Conservation (phyloP, 2,113 vertebrate genomes). For the Balaenoptera acutorostrata region DNA sequence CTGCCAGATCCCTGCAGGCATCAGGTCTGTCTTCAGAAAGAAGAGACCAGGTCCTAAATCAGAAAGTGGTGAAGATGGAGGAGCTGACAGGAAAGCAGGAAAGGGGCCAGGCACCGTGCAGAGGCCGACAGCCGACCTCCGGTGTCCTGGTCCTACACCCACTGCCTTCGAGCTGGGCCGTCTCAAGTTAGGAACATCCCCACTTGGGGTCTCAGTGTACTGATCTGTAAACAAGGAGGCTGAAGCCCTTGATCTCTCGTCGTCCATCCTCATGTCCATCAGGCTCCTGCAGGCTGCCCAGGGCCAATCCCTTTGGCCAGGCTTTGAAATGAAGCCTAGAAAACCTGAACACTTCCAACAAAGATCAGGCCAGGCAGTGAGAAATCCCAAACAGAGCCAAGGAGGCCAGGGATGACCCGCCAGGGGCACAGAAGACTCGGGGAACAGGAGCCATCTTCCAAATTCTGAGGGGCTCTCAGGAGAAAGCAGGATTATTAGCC, state of each 20-base stretch:
- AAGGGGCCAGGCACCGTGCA: neutral
- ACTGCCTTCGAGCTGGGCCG: neutral
- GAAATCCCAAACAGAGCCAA: neutral
- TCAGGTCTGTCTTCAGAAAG: neutral
- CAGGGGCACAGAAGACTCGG: neutral
- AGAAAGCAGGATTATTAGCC: neutral
- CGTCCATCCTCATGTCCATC: neutral
- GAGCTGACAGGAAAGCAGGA: neutral
- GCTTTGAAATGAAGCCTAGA: neutral
- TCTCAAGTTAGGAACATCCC: neutral
- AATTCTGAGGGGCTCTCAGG: neutral
- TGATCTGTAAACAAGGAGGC: neutral
- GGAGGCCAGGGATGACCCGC: neutral
- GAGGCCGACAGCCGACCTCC: neutral
- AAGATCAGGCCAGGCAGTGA: neutral
- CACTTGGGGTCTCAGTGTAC: neutral
- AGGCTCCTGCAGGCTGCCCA: neutral
- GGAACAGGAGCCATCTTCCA: neutral
- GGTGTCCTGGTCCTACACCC: fast-evolving
- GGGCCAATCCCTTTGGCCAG: neutral
- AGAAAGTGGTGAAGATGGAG: neutral
- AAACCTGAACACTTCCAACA: neutral
- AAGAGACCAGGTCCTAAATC: neutral
- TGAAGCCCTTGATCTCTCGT: neutral
- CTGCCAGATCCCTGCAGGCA: neutral